Conservation (phyloP, 2,113 vertebrate species). For the Herpailurus yagouaroundi region DNA sequence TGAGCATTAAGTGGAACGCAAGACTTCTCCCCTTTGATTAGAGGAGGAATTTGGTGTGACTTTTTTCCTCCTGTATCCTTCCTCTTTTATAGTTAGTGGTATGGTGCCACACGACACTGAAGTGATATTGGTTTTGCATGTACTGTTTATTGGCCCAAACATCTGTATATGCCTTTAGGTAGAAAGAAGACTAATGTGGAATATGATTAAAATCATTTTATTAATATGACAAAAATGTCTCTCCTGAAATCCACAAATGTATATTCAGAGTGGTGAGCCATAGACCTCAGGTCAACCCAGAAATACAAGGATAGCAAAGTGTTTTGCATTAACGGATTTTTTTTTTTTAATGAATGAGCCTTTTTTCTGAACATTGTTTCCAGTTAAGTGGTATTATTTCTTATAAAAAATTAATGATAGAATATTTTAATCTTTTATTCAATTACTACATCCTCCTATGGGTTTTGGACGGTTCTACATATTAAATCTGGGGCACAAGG, state of each 20-base stretch:
- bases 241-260: neutral
- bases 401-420: neutral
- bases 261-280: neutral
- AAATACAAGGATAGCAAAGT: neutral
- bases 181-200: neutral
- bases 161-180: neutral
- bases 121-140: neutral
- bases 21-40: neutral
- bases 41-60: neutral
- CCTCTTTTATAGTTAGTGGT: neutral
- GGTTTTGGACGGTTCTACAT: slow-evolving; percentile 41
- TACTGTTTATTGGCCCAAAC: neutral
- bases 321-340: neutral
- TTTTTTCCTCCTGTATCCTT: neutral
- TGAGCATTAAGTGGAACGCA: neutral
- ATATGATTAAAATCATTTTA: neutral
- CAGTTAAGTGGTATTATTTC: neutral
- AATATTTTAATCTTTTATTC: slow-evolving; percentile 16
- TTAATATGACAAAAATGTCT: neutral
- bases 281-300: neutral
- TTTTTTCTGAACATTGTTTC: neutral
- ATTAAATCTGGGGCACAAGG: neutral
- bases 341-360: neutral
- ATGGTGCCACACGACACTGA: neutral
- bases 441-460: neutral